Evolutionary conservation across 2,113 vertebrate species (phyloP), one percentile per base, ranked within the genome.

Genomic region (Chunga burmeisteri): DNA sequence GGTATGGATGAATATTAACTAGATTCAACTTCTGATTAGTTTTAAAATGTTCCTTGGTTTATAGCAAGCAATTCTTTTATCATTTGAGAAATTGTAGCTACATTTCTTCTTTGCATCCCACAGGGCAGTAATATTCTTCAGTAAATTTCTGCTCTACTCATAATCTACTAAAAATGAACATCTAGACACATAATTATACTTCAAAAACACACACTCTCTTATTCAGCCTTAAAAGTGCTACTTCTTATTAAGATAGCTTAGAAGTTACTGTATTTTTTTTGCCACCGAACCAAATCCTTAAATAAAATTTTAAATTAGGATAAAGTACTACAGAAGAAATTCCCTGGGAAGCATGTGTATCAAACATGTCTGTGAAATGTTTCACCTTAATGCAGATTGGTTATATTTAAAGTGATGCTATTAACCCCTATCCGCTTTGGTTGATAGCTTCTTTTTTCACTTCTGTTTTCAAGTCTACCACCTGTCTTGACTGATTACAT

Each of bases 301-400:
- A 94, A 80, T 97, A 90, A 90, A 95, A 87, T 66, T 91, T 96
- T 93, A 92, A 96, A 97, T 96, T 73, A 96, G 96, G 94, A 96
- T 97, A 71, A 97, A 96, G 78, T 49, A 66, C 82, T 82, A 40
- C 72, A 83, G 90, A 95, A 94, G 84, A 90, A 71, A 47, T 81
- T 85, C 84, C 86, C 91, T 81, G 88, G 81, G 94, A 95, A 88
- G 55, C 42, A 26, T 71, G 81, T 86, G 36, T 68, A 91, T 72
- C 83, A 96, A 88, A 86, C 55, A 29, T 66, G 61, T 62, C 95
- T 84, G 88, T 91, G 93, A 96, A 90, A 81, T 9, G 2, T 86
- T 96, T 83, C 88, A 95, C 86, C 94, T 94, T 91, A 88, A 92
- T 96, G 90, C 66, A 95, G 83, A 95, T 88, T n/a, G 56, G 63